Evolutionary conservation across 1,140 invertebrate genomes (phyloP).

Genomic region (Chrysomallon squamiferum): DNA sequence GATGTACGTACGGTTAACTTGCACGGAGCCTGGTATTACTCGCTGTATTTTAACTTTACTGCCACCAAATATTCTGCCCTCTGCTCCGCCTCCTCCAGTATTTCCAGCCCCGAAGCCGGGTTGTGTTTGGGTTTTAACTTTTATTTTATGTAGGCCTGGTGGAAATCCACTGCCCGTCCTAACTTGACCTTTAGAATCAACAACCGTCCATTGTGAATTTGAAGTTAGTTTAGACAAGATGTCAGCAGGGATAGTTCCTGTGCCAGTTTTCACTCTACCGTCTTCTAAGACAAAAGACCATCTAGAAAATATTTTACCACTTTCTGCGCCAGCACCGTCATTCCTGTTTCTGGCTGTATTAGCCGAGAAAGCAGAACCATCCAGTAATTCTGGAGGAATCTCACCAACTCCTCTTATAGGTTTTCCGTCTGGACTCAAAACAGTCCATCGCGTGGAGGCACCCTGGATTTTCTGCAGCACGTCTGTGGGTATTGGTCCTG

Average conservation of each 20-base stretch:
- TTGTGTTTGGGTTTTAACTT: slow-evolving; percentile 2
- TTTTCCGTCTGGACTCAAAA: slow-evolving; percentile 20
- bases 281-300: not conserved
- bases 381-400: slow-evolving; percentile 7
- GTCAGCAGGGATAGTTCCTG: not conserved
- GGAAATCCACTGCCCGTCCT: slow-evolving; percentile 11
- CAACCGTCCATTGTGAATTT: slow-evolving; percentile 10
- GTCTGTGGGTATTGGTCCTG: slow-evolving; percentile 12
- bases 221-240: not conserved
- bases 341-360: too few relatives aligned
- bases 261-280: not conserved
- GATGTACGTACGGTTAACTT: not conserved
- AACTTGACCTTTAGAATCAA: slow-evolving; percentile 9
- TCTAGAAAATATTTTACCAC: too few relatives aligned
- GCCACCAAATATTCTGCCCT: not conserved
- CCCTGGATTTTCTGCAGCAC: not conserved
- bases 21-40: not conserved
- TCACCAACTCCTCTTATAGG: slow-evolving; percentile 9
- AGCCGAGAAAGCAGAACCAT: too few relatives aligned
- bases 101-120: not conserved
- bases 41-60: not conserved
- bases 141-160: slow-evolving; percentile 4
- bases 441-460: slow-evolving; percentile 5
- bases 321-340: too few relatives aligned
- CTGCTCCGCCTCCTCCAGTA: not conserved